Percentiles rank a stretch among this genome's conserved stretches.
Conservation (phyloP, 2,113 vertebrate species). For the Chunga burmeisteri region DNA sequence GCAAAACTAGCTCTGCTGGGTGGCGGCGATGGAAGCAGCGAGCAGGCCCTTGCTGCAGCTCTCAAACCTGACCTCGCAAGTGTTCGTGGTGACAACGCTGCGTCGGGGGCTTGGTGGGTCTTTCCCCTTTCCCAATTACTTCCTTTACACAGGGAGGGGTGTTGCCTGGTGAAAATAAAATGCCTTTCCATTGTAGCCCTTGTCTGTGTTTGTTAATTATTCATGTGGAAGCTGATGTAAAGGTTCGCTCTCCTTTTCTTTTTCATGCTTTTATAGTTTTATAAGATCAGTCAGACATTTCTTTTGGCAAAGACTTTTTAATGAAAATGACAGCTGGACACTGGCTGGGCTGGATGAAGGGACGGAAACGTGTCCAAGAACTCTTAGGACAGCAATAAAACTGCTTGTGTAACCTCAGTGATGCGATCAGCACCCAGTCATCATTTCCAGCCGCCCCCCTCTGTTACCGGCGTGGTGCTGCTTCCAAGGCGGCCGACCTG, state of each 20-base stretch:
- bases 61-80: background rate
- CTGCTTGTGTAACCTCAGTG: background rate
- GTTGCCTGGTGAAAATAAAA: conserved; percentile 67
- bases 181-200: conserved; percentile 46
- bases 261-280: background rate
- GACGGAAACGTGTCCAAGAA: background rate
- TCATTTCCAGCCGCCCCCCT: background rate
- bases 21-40: background rate
- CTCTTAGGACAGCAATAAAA: conserved; percentile 40
- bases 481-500: accelerated
- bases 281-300: background rate
- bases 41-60: background rate
- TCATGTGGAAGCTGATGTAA: background rate
- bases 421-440: background rate
- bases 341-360: background rate
- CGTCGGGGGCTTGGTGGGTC: background rate
- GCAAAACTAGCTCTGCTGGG: background rate
- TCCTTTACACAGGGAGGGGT: conserved; percentile 28
- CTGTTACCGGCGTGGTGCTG: background rate
- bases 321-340: background rate
- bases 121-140: background rate
- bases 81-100: background rate
- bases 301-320: background rate
- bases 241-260: background rate
- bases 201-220: conserved; percentile 51